phyloP scores from a whole-genome alignment of 2,797 vertebrate genomes.

The Muscicapa comitata region DNA sequence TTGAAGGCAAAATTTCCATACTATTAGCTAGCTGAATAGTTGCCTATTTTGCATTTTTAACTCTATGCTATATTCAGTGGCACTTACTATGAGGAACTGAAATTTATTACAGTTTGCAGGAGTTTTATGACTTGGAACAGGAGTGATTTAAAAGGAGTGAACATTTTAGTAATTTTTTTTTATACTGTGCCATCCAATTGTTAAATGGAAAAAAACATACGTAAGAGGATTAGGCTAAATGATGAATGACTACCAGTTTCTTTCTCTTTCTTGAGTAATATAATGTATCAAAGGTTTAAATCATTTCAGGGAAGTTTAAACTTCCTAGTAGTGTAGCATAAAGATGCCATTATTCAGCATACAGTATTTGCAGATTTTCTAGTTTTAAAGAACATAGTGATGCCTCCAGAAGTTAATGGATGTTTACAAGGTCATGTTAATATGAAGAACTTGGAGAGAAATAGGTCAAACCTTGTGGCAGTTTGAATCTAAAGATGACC shows the following conservation, averaged over 20 bases:
- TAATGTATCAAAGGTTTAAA: constrained; percentile 5
- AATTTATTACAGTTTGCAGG: constrained; percentile 43
- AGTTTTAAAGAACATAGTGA: not conserved
- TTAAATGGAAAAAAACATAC: not conserved
- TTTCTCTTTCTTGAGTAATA: not conserved
- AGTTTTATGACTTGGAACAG: constrained; percentile 37
- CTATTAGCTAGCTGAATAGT: not conserved
- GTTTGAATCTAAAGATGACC: not conserved
- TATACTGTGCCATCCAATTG: not conserved
- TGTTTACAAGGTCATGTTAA: not conserved
- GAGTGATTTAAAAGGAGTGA: constrained; percentile 36
- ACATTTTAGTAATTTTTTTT: not conserved
- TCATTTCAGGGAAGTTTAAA: constrained; percentile 7
- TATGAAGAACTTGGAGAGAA: not conserved
- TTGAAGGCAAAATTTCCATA: not conserved
- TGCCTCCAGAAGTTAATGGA: not conserved
- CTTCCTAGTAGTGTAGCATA: not conserved
- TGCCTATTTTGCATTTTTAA: constrained; percentile 36
- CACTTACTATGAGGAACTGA: not conserved
- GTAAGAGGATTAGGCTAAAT: constrained; percentile 19
- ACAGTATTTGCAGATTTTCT: not conserved
- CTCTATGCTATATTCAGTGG: not conserved
- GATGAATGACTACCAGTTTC: not conserved
- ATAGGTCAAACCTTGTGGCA: not conserved
- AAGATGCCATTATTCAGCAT: not conserved